Base-by-base conservation (phyloP, 2,888 invertebrate genomes). In the Neuroscelio doddi region DNA sequence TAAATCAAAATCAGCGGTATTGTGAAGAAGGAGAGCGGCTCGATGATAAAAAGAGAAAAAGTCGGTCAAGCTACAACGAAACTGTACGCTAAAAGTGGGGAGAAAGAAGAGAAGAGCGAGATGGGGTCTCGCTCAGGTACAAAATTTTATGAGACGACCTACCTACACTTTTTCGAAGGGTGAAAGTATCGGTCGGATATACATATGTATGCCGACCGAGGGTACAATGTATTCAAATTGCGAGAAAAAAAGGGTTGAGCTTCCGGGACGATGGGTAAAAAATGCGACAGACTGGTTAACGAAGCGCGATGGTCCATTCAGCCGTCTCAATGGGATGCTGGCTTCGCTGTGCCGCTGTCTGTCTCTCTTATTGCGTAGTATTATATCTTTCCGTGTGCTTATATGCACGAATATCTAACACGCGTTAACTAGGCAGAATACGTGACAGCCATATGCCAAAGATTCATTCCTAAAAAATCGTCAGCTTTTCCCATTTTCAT, bases 251-350 rank as follows among this genome's bases (percentile, higher is more conserved):
- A 80, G 82, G 82, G 83, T 83, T 80, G 78, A 76, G 74, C 78
- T 75, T 77, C 67, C 71, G 75, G 79, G 73, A 78, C 78, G 82
- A 80, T 80, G 81, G 81, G 73, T 80, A 82, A 82, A 79, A 74
- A 82, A 81, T 81, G 79, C 82, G 84, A 83, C 83, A 83, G 83
- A 81, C 84, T 84, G 84, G 82, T 83, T 84, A 84, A 84, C 84
- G 84, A 84, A 84, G 83, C 83, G 83, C 77, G 82, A 80, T 82
- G 81, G 82, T 83, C 81, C 84, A 83, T 83, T 83, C 79, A 84
- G 76, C 71, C 68, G 64, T 66, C 69, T 82, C 74, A 83, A 83
- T 83, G 75, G 83, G 82, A 83, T 81, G 83, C 82, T 83, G 83
- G 81, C 73, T 70, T 56, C 59, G 70, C n/a, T n/a, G n/a, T n/a